Evolutionary conservation across 37 sponge, comb jelly and placozoan species (phyloP).

Genomic region (Corticium candelabrum): DNA sequence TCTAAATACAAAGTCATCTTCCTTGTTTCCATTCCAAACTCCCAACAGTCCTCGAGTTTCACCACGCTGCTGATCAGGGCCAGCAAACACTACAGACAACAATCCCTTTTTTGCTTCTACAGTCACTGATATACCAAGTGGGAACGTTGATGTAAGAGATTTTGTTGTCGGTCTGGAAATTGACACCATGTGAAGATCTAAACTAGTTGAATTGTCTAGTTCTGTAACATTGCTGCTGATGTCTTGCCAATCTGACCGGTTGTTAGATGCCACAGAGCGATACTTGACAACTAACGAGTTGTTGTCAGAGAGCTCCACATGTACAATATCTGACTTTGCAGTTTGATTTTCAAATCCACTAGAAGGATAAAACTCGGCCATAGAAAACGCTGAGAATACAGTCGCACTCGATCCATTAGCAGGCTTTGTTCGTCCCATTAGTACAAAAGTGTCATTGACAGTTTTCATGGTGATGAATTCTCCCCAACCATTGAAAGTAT

Average conservation of each 20-base stretch:
- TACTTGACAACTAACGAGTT: not conserved
- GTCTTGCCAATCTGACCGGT: not conserved
- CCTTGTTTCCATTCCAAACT: slow-evolving; percentile 41
- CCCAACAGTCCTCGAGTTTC: slow-evolving; percentile 54
- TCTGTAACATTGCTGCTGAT: slow-evolving; percentile 21
- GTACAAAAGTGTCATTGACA: not conserved
- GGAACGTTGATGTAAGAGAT: slow-evolving; percentile 9
- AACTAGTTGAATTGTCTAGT: slow-evolving; percentile 9
- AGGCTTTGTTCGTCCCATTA: not conserved
- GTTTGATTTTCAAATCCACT: not conserved
- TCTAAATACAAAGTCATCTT: slow-evolving; percentile 38
- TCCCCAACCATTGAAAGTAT: not conserved
- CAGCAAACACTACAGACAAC: not conserved
- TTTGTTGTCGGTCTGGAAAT: not conserved
- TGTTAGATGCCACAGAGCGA: not conserved
- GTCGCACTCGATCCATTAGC: not conserved
- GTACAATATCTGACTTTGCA: not conserved
- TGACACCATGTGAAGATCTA: not conserved
- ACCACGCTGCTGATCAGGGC: not conserved
- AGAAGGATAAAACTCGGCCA: not conserved
- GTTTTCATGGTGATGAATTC: not conserved
- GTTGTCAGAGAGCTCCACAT: not conserved
- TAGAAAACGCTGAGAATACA: not conserved
- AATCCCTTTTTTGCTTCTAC: not conserved
- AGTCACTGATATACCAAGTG: slow-evolving; percentile 19